These are phyloP conservation scores for Hydrolagus colliei DNA, from an alignment of 2,797 vertebrate genomes.

Conservation along the genomic window DNA sequence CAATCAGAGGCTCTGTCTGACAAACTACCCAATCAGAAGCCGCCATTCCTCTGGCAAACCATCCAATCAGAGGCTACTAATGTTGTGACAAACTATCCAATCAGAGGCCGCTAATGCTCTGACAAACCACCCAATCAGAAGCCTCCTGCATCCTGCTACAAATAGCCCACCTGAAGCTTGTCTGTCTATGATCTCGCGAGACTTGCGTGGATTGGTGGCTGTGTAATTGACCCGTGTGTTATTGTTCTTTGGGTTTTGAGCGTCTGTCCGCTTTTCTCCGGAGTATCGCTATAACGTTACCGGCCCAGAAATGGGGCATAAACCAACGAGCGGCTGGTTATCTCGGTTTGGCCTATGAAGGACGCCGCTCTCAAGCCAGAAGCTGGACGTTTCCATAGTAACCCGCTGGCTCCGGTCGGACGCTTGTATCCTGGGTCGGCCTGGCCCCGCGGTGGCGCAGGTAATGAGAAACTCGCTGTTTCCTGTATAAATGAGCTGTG, in stretches of 20 bases:
- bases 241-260: background rate
- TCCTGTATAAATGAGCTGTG: no score
- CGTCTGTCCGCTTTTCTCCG: background rate
- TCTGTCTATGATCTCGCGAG: background rate
- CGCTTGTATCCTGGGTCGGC: background rate
- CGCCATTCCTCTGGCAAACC: background rate
- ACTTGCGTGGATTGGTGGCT: background rate
- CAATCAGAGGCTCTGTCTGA: no score
- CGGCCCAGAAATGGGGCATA: background rate
- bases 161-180: no score
- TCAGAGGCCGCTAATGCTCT: background rate
- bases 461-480: background rate
- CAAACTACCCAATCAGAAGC: background rate
- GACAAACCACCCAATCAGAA: background rate
- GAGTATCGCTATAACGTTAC: background rate
- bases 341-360: background rate
- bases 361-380: background rate
- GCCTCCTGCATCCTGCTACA: background rate
- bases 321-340: no score
- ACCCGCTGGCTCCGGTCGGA: background rate
- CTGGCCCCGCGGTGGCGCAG: background rate
- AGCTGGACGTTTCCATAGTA: slow-evolving; percentile 16
- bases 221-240: no score
- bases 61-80: no score
- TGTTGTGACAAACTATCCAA: background rate